These are phyloP conservation scores for Calcarius lapponicus DNA, from an alignment of 2,797 vertebrate genomes.

Conservation along the genomic window DNA sequence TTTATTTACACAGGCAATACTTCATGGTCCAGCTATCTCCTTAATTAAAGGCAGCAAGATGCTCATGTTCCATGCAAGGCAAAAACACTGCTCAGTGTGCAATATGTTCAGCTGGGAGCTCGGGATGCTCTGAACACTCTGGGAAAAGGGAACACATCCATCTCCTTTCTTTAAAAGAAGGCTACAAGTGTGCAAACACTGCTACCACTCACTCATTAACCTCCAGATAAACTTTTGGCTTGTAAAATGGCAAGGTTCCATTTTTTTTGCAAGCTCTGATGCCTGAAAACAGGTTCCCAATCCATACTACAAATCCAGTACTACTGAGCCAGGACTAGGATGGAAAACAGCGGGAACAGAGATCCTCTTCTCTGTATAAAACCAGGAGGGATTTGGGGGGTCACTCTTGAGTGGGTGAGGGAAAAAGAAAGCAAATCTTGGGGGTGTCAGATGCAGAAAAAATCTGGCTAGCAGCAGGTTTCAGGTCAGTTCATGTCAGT, in stretches of 20 bases:
- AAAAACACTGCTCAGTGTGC: constrained; percentile 69
- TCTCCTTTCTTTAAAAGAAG: constrained; percentile 29
- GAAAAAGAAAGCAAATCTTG: background rate
- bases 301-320: background rate
- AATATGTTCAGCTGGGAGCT: constrained; percentile 68
- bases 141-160: background rate
- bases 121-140: constrained; percentile 45
- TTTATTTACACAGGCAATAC: constrained; percentile 81
- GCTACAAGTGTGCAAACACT: background rate
- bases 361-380: background rate
- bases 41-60: constrained; percentile 88
- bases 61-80: constrained; percentile 78
- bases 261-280: background rate
- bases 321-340: background rate
- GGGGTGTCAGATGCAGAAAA: background rate
- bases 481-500: background rate
- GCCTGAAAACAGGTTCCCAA: background rate
- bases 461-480: background rate
- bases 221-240: background rate
- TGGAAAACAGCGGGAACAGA: background rate
- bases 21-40: constrained; percentile 86
- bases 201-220: background rate
- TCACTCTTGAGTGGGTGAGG: background rate
- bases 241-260: background rate
- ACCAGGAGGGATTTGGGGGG: background rate